Evolutionary conservation across 2,888 invertebrate genomes (phyloP).

Genomic region (Omphaloscelis lunosa): DNA sequence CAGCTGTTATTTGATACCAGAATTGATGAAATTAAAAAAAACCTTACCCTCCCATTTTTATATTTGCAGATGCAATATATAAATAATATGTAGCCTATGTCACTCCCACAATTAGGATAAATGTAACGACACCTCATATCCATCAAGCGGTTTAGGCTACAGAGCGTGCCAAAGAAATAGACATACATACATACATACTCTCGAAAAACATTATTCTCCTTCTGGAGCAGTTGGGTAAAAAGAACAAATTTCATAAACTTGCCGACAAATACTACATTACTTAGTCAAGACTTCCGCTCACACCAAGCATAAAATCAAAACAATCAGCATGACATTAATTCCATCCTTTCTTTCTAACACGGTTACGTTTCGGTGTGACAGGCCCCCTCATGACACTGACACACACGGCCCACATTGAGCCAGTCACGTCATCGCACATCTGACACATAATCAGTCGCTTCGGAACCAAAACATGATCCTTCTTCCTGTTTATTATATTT

Average conservation of each 20-base stretch:
- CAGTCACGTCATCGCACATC: conserved; percentile 72
- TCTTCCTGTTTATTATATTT: conserved; percentile 74
- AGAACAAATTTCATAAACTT: neutral
- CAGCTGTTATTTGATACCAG: too few relatives aligned
- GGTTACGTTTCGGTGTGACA: conserved; percentile 59
- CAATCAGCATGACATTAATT: neutral
- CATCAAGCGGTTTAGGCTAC: too few relatives aligned
- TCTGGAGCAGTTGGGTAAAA: too few relatives aligned
- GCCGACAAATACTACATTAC: neutral
- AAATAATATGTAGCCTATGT: too few relatives aligned
- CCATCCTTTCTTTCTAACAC: conserved; percentile 15
- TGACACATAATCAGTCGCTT: conserved; percentile 74
- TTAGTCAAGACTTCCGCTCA: conserved; percentile 27
- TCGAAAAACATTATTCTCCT: too few relatives aligned
- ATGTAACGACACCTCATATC: too few relatives aligned
- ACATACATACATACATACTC: too few relatives aligned
- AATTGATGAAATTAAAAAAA: too few relatives aligned
- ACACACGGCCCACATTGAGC: conserved; percentile 71
- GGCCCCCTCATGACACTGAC: conserved; percentile 62
- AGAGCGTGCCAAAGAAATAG: too few relatives aligned
- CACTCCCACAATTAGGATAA: too few relatives aligned
- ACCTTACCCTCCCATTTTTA: too few relatives aligned
- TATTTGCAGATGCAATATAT: too few relatives aligned
- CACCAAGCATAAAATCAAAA: conserved; percentile 19
- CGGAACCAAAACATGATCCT: conserved; percentile 72